These are phyloP conservation scores for Charadrius vociferus DNA, from an alignment of 2,113 vertebrate genomes.

Conservation along the genomic window DNA sequence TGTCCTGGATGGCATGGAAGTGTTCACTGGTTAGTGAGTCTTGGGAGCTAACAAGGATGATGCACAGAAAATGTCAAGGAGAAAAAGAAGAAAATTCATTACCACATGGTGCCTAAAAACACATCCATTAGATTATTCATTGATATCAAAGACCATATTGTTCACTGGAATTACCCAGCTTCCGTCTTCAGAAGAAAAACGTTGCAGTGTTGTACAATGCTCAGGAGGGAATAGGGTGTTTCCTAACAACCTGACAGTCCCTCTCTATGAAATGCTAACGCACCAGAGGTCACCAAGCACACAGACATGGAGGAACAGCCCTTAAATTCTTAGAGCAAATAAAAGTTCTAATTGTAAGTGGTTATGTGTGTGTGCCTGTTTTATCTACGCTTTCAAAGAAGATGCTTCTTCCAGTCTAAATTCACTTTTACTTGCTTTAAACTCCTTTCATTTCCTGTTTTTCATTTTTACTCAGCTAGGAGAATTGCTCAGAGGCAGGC, in stretches of 20 bases:
- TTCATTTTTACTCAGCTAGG: background rate
- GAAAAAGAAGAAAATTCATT: background rate
- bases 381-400: background rate
- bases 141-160: background rate
- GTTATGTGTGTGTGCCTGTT: background rate
- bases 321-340: background rate
- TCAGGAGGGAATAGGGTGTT: background rate
- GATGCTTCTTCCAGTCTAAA: background rate
- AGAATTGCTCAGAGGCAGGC: background rate
- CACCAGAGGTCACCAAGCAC: background rate
- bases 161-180: background rate
- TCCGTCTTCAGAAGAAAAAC: background rate
- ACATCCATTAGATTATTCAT: background rate
- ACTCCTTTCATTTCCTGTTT: background rate
- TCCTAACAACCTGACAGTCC: background rate
- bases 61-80: background rate
- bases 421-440: background rate
- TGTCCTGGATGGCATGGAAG: background rate
- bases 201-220: background rate
- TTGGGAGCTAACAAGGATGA: background rate
- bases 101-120: background rate
- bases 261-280: background rate
- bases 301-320: background rate
- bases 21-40: background rate
- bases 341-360: background rate